Evolutionary conservation across 2,797 vertebrate species (phyloP).

Genomic region (Chaetodon trifasciatus): DNA sequence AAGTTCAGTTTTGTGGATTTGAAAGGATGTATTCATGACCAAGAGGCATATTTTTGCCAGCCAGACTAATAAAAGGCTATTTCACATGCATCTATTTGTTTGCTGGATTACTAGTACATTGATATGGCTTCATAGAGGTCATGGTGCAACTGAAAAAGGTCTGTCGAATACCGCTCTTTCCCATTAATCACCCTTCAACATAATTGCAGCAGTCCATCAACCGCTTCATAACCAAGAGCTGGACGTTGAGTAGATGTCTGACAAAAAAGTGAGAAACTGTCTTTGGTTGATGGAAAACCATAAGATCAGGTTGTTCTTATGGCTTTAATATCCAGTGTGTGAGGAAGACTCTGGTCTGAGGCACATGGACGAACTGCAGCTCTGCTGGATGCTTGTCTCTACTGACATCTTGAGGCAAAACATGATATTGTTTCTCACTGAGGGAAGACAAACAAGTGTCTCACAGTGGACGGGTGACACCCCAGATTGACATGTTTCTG

Average conservation of each 20-base stretch:
- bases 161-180: slow-evolving; percentile 37
- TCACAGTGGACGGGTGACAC: background rate
- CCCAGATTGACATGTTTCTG: background rate
- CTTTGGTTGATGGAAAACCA: slow-evolving; percentile 44
- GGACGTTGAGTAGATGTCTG: slow-evolving; percentile 40
- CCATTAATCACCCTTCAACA: slow-evolving; percentile 38
- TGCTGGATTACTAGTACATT: slow-evolving; percentile 39
- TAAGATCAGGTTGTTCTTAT: slow-evolving; percentile 33
- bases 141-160: slow-evolving; percentile 35
- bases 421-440: slow-evolving; percentile 23
- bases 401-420: slow-evolving; percentile 79
- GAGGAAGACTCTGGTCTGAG: slow-evolving; percentile 6
- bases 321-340: slow-evolving; percentile 20
- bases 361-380: slow-evolving; percentile 3
- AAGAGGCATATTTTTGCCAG: slow-evolving; percentile 20
- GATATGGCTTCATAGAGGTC: slow-evolving; percentile 33
- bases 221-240: slow-evolving; percentile 23
- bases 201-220: slow-evolving; percentile 24
- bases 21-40: background rate
- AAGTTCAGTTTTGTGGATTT: slow-evolving; percentile 12
- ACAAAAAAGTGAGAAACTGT: slow-evolving; percentile 30
- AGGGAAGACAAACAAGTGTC: background rate
- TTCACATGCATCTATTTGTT: slow-evolving; percentile 22
- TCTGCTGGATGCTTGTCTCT: slow-evolving; percentile 64
- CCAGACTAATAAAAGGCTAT: background rate